Conservation (phyloP, 1,140 invertebrate genomes). For the Drosophila elegans region DNA sequence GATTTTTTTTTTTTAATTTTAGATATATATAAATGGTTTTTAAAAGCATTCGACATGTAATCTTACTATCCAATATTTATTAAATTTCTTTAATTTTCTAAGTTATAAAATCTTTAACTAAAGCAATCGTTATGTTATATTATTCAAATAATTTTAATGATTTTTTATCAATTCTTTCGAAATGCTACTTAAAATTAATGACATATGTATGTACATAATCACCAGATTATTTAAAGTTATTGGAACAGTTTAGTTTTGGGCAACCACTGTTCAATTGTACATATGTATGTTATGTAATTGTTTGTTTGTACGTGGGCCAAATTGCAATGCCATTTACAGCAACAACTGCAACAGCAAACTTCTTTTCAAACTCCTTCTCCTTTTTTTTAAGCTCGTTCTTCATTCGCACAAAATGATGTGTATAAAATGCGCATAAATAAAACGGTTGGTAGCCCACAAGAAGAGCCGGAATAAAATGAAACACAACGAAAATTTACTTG, state of each 20-base stretch:
- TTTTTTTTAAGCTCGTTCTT: constrained; percentile 20
- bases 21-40: too few species aligned
- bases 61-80: too few species aligned
- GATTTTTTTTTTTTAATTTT: neutral
- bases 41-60: too few species aligned
- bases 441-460: constrained; percentile 31
- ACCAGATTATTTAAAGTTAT: too few species aligned
- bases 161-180: too few species aligned
- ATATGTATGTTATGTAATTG: constrained; percentile 4
- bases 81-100: too few species aligned
- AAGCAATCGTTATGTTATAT: too few species aligned
- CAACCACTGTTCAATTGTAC: neutral
- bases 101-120: too few species aligned
- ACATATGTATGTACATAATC: too few species aligned
- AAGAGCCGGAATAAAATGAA: constrained; percentile 8
- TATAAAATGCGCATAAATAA: constrained; percentile 74
- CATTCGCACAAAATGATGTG: constrained; percentile 57
- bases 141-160: too few species aligned
- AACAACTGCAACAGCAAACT: constrained; percentile 16
- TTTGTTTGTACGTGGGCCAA: constrained; percentile 32
- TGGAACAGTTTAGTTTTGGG: neutral
- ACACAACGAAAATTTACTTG: neutral
- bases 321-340: constrained; percentile 30
- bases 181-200: too few species aligned
- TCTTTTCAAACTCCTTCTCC: constrained; percentile 15